Percentiles rank a stretch among this genome's conserved stretches.
Evolutionary conservation across 92 coral and sea anemone species (phyloP).

Genomic region (Parazoanthus swiftii): DNA sequence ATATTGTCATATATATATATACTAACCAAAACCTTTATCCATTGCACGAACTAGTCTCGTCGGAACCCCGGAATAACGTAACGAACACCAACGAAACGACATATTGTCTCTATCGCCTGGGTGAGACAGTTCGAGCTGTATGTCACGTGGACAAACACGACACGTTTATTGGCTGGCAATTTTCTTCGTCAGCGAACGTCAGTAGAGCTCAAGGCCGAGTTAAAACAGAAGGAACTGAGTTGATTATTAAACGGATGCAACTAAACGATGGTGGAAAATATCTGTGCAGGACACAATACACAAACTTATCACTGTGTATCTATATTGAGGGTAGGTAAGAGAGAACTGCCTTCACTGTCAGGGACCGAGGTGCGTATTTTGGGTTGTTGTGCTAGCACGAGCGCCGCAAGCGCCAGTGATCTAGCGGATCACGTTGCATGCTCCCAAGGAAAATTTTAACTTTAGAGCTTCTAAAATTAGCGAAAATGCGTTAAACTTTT

Average conservation of each 20-base stretch:
- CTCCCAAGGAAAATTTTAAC: too few relatives aligned
- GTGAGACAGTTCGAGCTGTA: conserved; percentile 34
- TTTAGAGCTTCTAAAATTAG: too few relatives aligned
- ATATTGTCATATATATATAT: too few relatives aligned
- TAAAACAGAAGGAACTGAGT: neutral
- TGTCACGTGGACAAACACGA: conserved; percentile 39
- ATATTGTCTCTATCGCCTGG: conserved; percentile 23
- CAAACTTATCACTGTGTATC: conserved; percentile 12
- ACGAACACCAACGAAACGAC: neutral
- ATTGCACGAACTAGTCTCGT: neutral
- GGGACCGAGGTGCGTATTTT: too few relatives aligned
- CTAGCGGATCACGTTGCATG: too few relatives aligned
- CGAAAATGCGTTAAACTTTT: too few relatives aligned
- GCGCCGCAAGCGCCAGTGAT: too few relatives aligned
- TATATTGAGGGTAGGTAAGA: conserved; percentile 27
- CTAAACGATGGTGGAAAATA: conserved; percentile 11
- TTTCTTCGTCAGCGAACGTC: neutral
- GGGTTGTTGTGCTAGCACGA: neutral
- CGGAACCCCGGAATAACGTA: neutral
- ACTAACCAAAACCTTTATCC: neutral
- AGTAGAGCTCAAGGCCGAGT: neutral
- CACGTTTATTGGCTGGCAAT: conserved; percentile 29
- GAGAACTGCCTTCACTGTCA: neutral
- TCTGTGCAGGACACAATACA: conserved; percentile 20
- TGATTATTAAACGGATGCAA: neutral